Percentiles rank a stretch among this genome's conserved stretches.
phyloP scores from a whole-genome alignment of 2,888 invertebrate species.

The Tigriopus californicus region DNA sequence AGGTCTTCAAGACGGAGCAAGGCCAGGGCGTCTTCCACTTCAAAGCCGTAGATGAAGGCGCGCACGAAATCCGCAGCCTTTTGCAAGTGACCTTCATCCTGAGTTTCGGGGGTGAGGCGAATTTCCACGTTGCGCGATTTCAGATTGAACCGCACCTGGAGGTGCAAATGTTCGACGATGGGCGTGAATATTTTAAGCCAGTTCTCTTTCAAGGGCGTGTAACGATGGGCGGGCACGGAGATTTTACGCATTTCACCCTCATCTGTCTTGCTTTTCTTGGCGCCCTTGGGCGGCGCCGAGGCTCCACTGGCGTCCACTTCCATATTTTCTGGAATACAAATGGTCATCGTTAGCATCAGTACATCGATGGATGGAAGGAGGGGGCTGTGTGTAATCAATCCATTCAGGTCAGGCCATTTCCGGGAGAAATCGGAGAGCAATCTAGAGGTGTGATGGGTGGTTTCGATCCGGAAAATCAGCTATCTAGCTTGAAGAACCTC shows the following conservation, averaged over 20 bases:
- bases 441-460: too few species aligned
- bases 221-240: slow-evolving; percentile 80
- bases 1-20: slow-evolving; percentile 83
- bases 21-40: slow-evolving; percentile 88
- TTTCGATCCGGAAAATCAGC: too few species aligned
- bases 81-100: slow-evolving; percentile 74
- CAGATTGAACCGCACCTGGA: slow-evolving; percentile 85
- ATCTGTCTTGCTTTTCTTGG: slow-evolving; percentile 23
- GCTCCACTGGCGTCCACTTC: background rate
- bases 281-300: background rate
- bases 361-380: too few species aligned
- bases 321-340: background rate
- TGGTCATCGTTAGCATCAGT: too few species aligned
- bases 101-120: slow-evolving; percentile 35
- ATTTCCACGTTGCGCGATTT: slow-evolving; percentile 79
- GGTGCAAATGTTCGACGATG: slow-evolving; percentile 76
- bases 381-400: too few species aligned
- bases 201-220: slow-evolving; percentile 79
- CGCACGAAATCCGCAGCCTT: slow-evolving; percentile 96
- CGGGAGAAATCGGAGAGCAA: too few species aligned
- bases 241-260: slow-evolving; percentile 31
- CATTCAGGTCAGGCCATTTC: too few species aligned
- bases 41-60: slow-evolving; percentile 83
- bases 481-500: too few species aligned
- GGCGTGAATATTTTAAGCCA: slow-evolving; percentile 96